Evolutionary conservation across 1,140 invertebrate genomes (phyloP).

Genomic region (Drosophila eugracilis): DNA sequence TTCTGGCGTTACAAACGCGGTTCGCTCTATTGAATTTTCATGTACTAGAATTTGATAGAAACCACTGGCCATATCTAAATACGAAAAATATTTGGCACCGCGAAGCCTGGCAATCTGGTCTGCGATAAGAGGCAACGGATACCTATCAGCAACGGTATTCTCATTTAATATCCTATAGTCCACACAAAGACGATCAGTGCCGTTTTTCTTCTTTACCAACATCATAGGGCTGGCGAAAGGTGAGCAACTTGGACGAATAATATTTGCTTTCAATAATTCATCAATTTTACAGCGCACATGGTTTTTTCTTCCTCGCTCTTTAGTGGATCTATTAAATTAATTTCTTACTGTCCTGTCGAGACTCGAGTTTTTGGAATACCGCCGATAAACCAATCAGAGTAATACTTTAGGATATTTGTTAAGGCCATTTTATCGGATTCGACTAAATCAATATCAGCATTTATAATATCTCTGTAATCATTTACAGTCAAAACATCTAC

Average conservation of each 20-base stretch:
- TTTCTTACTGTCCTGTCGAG: background rate
- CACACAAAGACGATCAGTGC: slow-evolving; percentile 2
- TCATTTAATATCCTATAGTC: slow-evolving; percentile 2
- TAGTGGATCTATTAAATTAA: background rate
- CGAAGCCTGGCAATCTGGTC: slow-evolving; percentile 9
- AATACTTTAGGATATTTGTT: background rate
- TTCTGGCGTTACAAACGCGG: too few relatives aligned
- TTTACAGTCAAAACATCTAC: too few relatives aligned
- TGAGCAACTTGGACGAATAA: slow-evolving; percentile 14
- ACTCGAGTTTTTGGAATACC: background rate
- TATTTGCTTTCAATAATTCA: slow-evolving; percentile 4
- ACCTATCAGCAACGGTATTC: slow-evolving; percentile 4
- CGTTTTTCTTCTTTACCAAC: slow-evolving; percentile 10
- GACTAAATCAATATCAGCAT: background rate
- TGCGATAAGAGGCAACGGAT: slow-evolving; percentile 9
- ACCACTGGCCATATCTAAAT: slow-evolving; percentile 7
- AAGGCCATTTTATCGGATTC: background rate
- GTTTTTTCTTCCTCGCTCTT: slow-evolving; percentile 12
- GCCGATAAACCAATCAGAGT: background rate
- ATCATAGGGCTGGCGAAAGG: slow-evolving; percentile 9
- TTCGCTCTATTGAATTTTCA: background rate
- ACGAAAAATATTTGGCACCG: slow-evolving; percentile 3
- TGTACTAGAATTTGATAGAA: background rate
- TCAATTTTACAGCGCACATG: slow-evolving; percentile 2
- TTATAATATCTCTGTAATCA: too few relatives aligned